Percentiles rank a stretch among this genome's conserved stretches.
phyloP scores from a whole-genome alignment of 2,797 vertebrate species.

The Okamejei kenojei region DNA sequence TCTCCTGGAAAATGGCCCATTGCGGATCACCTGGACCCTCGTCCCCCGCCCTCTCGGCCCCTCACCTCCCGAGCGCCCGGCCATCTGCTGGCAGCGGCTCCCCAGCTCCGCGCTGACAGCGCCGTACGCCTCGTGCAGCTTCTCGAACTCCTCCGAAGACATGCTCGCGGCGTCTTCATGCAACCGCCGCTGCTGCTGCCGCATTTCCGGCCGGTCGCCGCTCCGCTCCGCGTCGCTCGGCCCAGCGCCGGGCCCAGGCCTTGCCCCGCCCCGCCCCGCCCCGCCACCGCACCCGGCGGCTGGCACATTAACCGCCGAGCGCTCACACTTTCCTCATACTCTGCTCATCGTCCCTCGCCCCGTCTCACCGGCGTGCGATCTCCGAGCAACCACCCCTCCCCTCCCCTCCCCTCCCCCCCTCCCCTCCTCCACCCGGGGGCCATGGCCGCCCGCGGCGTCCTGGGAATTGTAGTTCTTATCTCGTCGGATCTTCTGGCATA shows the following conservation, averaged over 20 bases:
- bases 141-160: conserved; percentile 86
- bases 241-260: conserved; percentile 41
- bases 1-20: too few species aligned
- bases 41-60: too few species aligned
- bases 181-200: conserved; percentile 45
- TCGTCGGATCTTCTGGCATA: background rate
- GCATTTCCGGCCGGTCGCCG: conserved; percentile 43
- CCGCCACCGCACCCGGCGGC: too few species aligned
- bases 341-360: background rate
- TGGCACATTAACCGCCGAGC: too few species aligned
- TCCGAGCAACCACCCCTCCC: background rate
- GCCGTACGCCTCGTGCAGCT: conserved; percentile 79
- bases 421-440: too few species aligned
- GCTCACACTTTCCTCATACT: background rate
- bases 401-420: too few species aligned
- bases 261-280: background rate
- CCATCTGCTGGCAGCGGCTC: conserved; percentile 62
- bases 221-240: too few species aligned
- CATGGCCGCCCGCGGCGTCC: background rate
- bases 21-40: too few species aligned
- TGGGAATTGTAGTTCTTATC: background rate
- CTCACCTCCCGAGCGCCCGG: conserved; percentile 65
- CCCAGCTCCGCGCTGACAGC: conserved; percentile 69
- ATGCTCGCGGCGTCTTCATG: conserved; percentile 46
- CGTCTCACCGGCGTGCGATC: background rate